phyloP scores from a whole-genome alignment of 1,140 invertebrate species.

The Solenopsis fugax region DNA sequence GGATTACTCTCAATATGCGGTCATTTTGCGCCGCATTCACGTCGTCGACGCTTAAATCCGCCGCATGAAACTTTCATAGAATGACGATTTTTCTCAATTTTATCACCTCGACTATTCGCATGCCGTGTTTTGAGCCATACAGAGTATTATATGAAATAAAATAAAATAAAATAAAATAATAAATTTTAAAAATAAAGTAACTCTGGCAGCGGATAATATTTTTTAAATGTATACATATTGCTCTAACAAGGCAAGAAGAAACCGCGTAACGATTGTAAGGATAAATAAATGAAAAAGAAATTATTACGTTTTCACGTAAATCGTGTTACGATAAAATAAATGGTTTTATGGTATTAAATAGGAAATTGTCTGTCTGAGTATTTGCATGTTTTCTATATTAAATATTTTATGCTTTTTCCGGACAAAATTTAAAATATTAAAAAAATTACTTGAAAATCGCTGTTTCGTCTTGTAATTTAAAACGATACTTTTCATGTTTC shows the following conservation, averaged over 20 bases:
- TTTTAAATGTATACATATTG: neutral
- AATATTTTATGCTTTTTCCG: neutral
- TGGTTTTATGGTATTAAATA: neutral
- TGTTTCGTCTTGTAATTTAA: neutral
- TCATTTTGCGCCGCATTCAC: slow-evolving; percentile 19
- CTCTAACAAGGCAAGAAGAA: neutral
- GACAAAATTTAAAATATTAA: neutral
- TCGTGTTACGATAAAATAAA: neutral
- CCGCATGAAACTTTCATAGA: slow-evolving; percentile 29
- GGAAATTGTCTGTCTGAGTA: neutral
- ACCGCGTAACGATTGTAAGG: neutral
- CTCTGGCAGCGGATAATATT: neutral
- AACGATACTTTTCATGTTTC: neutral
- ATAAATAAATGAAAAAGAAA: neutral
- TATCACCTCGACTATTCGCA: slow-evolving; percentile 1
- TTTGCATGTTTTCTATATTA: neutral
- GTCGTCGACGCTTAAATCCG: slow-evolving; percentile 8
- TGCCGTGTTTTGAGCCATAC: neutral
- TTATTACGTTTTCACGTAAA: neutral
- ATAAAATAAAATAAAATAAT: slow-evolving; percentile 11
- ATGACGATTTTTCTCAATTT: slow-evolving; percentile 30
- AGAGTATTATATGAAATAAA: slow-evolving; percentile 16
- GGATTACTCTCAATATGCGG: slow-evolving; percentile 51
- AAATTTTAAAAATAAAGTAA: slow-evolving; percentile 3
- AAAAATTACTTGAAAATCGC: neutral